These are phyloP conservation scores for Kradibia gibbosae DNA, from an alignment of 1,140 invertebrate genomes.

Conservation along the genomic window DNA sequence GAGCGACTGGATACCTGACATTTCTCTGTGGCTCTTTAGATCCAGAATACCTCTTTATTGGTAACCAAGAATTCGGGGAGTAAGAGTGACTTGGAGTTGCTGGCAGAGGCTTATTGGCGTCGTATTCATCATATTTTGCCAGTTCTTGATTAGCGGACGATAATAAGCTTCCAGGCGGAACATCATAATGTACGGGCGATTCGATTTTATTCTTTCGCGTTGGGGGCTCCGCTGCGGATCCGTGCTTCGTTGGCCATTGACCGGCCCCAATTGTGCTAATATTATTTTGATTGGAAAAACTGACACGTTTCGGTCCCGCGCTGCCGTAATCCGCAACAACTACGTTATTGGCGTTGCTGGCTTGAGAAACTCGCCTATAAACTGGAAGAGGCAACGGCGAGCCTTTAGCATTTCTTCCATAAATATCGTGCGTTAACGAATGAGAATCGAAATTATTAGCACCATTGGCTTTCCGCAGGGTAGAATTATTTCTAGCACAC, in stretches of 20 bases:
- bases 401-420: neutral
- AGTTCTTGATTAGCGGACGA: neutral
- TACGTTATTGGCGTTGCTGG: neutral
- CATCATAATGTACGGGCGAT: neutral
- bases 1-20: neutral
- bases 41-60: neutral
- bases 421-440: neutral
- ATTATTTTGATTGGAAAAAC: neutral
- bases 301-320: neutral
- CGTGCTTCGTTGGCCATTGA: neutral
- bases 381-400: neutral
- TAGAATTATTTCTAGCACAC: neutral
- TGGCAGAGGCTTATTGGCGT: neutral
- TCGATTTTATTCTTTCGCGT: neutral
- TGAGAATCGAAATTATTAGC: neutral
- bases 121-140: neutral
- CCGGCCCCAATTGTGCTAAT: neutral
- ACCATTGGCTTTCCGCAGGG: neutral
- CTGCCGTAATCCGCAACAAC: neutral
- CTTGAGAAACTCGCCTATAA: neutral
- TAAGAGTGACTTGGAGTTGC: neutral
- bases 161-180: neutral
- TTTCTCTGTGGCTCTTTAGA: neutral
- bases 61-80: neutral
- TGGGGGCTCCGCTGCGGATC: neutral